phyloP scores from a whole-genome alignment of 2,888 invertebrate genomes.

The Mesoligia furuncula region DNA sequence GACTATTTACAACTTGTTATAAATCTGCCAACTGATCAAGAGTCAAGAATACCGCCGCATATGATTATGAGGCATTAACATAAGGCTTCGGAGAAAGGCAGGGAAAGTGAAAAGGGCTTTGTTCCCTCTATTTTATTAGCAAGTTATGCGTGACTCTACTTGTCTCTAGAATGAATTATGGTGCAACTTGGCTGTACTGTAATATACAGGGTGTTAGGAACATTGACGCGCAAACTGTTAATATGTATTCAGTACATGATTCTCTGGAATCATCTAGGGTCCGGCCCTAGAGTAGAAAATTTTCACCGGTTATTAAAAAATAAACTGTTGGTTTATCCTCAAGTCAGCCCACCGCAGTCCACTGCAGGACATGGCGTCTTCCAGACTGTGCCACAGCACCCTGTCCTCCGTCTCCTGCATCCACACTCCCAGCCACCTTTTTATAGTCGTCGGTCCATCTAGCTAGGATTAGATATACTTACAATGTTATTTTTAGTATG shows the following conservation, averaged over 20 bases:
- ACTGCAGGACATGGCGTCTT: neutral
- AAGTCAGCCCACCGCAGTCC: neutral
- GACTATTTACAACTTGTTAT: conserved; percentile 6
- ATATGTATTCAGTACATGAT: neutral
- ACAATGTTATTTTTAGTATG: no score
- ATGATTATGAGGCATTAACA: conserved; percentile 71
- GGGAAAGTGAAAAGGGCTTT: conserved; percentile 72
- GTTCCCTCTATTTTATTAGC: conserved; percentile 37
- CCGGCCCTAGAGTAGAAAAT: no score
- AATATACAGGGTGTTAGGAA: neutral
- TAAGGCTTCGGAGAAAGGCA: conserved; percentile 70
- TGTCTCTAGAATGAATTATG: conserved; percentile 18
- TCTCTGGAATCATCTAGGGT: no score
- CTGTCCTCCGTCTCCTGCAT: no score
- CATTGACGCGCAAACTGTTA: neutral
- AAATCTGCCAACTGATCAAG: conserved; percentile 22
- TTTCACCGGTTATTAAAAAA: no score
- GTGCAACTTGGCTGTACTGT: neutral
- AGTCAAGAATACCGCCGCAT: conserved; percentile 37
- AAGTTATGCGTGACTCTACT: conserved; percentile 27
- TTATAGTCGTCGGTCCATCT: neutral
- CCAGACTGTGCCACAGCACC: no score
- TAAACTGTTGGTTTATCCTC: neutral
- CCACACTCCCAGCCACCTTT: no score
- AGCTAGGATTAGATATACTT: no score